These are phyloP conservation scores for Notamacropus eugenii DNA, from an alignment of 2,797 vertebrate genomes.

Conservation along the genomic window DNA sequence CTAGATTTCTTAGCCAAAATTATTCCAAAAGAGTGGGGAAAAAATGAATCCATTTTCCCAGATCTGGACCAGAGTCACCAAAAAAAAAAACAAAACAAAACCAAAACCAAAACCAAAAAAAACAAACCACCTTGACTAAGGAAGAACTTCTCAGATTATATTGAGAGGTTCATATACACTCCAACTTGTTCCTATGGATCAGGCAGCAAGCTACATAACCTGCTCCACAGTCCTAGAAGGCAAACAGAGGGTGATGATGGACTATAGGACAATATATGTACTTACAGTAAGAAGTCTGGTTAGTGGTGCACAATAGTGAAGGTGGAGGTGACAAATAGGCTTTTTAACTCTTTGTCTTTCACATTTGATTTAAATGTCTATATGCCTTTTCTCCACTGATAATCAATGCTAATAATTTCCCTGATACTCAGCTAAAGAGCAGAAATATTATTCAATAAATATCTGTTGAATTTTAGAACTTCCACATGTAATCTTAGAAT, in stretches of 20 bases:
- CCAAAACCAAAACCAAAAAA: background rate
- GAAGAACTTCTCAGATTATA: background rate
- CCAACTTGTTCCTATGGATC: background rate
- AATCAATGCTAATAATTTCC: background rate
- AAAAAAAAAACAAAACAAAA: background rate
- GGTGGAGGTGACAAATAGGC: background rate
- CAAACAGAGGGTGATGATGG: background rate
- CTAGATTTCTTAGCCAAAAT: slow-evolving; percentile 11
- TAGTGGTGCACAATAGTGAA: background rate
- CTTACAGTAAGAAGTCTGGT: background rate
- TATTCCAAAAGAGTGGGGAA: background rate
- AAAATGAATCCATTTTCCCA: background rate
- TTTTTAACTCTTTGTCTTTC: background rate
- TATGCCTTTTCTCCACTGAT: background rate
- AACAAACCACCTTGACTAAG: background rate
- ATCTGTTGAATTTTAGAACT: background rate
- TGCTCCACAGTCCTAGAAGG: background rate
- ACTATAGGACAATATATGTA: background rate
- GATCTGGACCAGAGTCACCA: background rate
- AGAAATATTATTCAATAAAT: background rate
- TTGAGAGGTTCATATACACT: background rate
- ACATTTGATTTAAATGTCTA: background rate
- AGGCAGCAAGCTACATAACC: background rate
- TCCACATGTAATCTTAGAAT: background rate
- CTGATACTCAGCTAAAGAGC: background rate